These are phyloP conservation scores for Aphyosemion australe DNA, from an alignment of 2,113 vertebrate species.

Conservation along the genomic window DNA sequence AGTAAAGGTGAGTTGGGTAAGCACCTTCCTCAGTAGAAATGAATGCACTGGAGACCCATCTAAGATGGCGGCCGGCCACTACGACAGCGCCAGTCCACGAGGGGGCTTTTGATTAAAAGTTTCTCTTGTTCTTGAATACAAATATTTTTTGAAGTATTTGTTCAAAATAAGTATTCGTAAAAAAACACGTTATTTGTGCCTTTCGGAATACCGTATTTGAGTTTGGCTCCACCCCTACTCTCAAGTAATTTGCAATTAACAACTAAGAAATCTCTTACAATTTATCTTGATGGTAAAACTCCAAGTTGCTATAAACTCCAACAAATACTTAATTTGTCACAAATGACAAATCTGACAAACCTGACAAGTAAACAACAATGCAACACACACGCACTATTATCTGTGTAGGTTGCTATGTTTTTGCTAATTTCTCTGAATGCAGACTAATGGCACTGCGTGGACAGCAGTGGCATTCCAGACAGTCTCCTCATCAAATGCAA, in stretches of 20 bases:
- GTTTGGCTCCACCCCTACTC: no score
- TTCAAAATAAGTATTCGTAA: no score
- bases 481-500: constrained; percentile 69
- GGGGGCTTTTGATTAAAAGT: no score
- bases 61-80: no score
- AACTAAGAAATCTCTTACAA: constrained; percentile 12
- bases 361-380: constrained; percentile 45
- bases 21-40: no score
- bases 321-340: constrained; percentile 32
- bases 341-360: constrained; percentile 39
- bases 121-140: no score
- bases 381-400: constrained; percentile 40
- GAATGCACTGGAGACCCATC: no score
- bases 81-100: no score
- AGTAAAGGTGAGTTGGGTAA: no score
- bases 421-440: constrained; percentile 25
- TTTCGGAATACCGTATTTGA: no score
- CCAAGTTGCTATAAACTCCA: constrained; percentile 12
- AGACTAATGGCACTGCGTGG: constrained; percentile 52
- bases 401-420: constrained; percentile 29
- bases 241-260: constrained; percentile 49
- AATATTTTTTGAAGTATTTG: no score
- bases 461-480: constrained; percentile 62
- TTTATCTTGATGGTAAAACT: constrained; percentile 14
- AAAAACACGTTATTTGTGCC: no score